These are phyloP conservation scores for Eufriesea mexicana DNA, from an alignment of 1,140 invertebrate species.

Conservation along the genomic window DNA sequence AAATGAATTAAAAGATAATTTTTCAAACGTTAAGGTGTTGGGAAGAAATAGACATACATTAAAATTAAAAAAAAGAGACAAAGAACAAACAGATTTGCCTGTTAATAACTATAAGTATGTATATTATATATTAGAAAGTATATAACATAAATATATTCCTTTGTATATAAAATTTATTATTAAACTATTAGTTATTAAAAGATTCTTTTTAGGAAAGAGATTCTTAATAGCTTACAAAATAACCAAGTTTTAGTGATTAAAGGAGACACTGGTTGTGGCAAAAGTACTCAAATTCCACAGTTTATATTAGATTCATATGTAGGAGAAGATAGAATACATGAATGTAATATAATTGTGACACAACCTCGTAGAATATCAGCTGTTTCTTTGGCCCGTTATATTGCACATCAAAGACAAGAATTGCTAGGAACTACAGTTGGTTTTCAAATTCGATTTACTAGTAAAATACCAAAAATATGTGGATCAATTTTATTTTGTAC, in stretches of 20 bases:
- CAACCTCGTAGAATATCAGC: constrained; percentile 96
- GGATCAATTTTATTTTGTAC: constrained; percentile 87
- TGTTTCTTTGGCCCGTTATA: constrained; percentile 92
- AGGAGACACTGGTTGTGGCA: constrained; percentile 94
- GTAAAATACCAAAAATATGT: constrained; percentile 60
- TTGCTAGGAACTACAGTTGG: constrained; percentile 91
- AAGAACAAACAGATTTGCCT: constrained; percentile 33
- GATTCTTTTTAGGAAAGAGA: constrained; percentile 61
- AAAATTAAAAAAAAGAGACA: background rate
- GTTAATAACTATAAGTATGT: constrained; percentile 57
- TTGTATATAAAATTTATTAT: background rate
- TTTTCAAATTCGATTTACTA: constrained; percentile 86
- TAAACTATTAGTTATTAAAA: background rate
- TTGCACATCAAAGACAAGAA: constrained; percentile 92
- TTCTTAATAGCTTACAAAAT: constrained; percentile 65
- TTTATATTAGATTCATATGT: constrained; percentile 91
- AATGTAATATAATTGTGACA: constrained; percentile 92
- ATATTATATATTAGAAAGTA: background rate
- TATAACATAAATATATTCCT: no score
- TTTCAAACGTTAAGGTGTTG: no score
- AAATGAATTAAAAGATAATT: background rate
- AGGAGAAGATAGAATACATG: constrained; percentile 67
- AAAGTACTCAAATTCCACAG: constrained; percentile 95
- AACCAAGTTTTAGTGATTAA: constrained; percentile 89
- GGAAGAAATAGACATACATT: background rate